Percentiles rank a stretch among this genome's conserved stretches.
Conservation (phyloP, 1,140 invertebrate genomes). For the Maconellicoccus hirsutus region DNA sequence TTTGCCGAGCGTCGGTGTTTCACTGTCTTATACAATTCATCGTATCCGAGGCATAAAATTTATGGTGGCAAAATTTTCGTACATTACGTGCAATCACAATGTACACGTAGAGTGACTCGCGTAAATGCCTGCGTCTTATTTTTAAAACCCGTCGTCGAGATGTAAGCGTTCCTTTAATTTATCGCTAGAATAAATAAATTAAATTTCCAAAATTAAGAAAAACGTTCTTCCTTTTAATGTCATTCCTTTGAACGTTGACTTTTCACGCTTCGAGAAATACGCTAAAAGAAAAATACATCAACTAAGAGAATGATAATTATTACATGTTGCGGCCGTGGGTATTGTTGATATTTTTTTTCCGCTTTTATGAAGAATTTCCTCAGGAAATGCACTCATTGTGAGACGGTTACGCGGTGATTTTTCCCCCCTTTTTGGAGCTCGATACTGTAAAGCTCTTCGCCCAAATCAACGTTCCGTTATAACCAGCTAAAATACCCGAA, state of each 20-base stretch:
- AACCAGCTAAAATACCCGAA: too few species aligned
- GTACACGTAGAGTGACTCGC: not conserved
- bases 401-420: not conserved
- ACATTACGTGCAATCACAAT: not conserved
- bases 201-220: conserved; percentile 5
- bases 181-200: conserved; percentile 9
- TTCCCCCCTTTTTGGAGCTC: too few species aligned
- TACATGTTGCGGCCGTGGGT: not conserved
- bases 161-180: not conserved
- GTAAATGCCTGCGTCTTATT: not conserved
- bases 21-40: not conserved
- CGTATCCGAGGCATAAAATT: not conserved
- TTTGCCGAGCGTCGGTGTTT: not conserved
- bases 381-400: not conserved
- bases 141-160: not conserved
- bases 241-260: not conserved
- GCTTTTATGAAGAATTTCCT: not conserved
- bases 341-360: not conserved
- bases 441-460: too few species aligned
- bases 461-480: too few species aligned
- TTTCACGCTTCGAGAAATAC: conserved; percentile 7
- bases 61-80: not conserved
- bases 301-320: not conserved
- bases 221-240: not conserved
- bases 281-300: not conserved